These are phyloP conservation scores for Antheraea pernyi DNA, from an alignment of 1,140 invertebrate genomes.

Conservation along the genomic window DNA sequence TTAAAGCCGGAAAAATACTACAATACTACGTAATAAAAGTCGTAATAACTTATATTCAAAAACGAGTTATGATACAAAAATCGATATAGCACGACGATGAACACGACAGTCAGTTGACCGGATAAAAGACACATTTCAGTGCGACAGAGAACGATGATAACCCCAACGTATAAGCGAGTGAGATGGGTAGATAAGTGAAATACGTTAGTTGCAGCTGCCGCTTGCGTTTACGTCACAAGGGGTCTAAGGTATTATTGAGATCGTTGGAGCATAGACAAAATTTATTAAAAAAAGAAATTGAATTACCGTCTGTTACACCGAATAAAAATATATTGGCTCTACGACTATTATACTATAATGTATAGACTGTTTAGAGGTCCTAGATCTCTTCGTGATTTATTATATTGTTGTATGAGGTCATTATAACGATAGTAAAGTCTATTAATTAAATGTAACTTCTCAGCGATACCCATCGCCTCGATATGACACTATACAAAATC, in stretches of 20 bases:
- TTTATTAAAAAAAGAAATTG: neutral
- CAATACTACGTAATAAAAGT: neutral
- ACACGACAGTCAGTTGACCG: conserved; percentile 31
- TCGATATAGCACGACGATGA: conserved; percentile 47
- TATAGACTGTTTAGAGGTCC: neutral
- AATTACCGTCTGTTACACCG: neutral
- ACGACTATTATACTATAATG: neutral
- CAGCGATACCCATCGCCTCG: no score
- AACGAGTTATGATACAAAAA: conserved; percentile 32
- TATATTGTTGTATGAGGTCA: neutral
- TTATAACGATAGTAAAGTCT: no score
- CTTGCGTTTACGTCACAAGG: conserved; percentile 47
- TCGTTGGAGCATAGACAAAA: conserved; percentile 40
- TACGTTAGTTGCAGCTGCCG: conserved; percentile 71
- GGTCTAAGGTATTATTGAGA: conserved; percentile 53
- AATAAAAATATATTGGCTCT: neutral
- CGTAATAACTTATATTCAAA: conserved; percentile 2
- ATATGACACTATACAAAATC: no score
- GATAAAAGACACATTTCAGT: conserved; percentile 44
- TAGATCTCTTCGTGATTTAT: neutral
- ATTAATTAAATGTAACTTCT: no score
- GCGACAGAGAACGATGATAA: conserved; percentile 40
- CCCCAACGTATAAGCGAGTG: conserved; percentile 28
- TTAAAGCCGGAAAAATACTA: conserved; percentile 4
- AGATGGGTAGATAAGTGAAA: conserved; percentile 29